phyloP scores from a whole-genome alignment of 2,888 invertebrate genomes.

The Phoronis australis region DNA sequence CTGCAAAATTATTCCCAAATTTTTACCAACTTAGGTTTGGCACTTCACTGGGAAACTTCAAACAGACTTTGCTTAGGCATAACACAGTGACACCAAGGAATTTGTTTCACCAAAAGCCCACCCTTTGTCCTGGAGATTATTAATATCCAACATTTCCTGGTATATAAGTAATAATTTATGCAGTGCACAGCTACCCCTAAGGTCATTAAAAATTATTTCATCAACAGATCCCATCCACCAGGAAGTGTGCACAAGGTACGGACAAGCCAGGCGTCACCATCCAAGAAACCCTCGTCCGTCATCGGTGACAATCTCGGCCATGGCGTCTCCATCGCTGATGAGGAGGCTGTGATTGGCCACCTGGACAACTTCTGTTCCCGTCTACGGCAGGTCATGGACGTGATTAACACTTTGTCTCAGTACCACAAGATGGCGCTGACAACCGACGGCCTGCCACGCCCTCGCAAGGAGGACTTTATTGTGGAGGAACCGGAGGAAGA shows the following conservation, averaged over 20 bases:
- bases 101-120: too few relatives aligned
- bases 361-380: conserved; percentile 44
- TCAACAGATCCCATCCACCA: too few relatives aligned
- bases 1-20: too few relatives aligned
- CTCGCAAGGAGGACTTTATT: conserved; percentile 42
- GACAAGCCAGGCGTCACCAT: background rate
- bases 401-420: conserved; percentile 45
- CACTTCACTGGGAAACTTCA: too few relatives aligned
- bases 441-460: conserved; percentile 38
- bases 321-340: conserved; percentile 47
- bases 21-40: too few relatives aligned
- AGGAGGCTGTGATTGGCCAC: conserved; percentile 47
- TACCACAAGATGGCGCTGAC: conserved; percentile 36
- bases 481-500: conserved; percentile 28
- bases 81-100: too few relatives aligned
- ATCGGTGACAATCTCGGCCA: conserved; percentile 15
- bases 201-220: too few relatives aligned
- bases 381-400: conserved; percentile 46
- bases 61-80: too few relatives aligned
- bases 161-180: too few relatives aligned
- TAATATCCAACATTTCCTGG: too few relatives aligned
- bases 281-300: conserved; percentile 1
- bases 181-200: too few relatives aligned
- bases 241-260: background rate
- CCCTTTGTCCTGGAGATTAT: too few relatives aligned